Evolutionary conservation across 2,888 invertebrate genomes (phyloP), one percentile per base, ranked within the genome.

Genomic region (Anticlea derivata): DNA sequence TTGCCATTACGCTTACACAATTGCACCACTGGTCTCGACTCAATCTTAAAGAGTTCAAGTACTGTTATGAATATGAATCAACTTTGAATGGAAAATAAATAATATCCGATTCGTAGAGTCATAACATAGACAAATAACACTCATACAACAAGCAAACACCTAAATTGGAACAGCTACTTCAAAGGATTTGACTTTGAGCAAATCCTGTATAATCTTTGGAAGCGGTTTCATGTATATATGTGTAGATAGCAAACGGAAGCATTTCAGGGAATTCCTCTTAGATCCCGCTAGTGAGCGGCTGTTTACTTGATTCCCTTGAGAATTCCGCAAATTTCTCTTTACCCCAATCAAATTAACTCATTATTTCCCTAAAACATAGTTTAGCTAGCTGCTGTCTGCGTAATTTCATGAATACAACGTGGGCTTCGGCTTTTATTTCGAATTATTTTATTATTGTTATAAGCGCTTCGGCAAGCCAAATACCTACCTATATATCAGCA

Each of bases 261-360:
- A 48, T 55, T 58, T 54, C 29, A 46, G 55, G 66, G 72, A 72
- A 74, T 78, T 70, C 56, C 59, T 68, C 70, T 74, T 68, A 66
- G 72, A 67, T 68, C 60, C 63, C 58, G 65, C 61, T 63, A 73
- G 65, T 69, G 66, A 65, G 69, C 73, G 67, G 69, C 66, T 65
- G 57, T 65, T 68, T 68, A 69, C 69, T 71, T 68, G 70, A 73
- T 73, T 73, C 77, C 72, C 73, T 72, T 63, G 61, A 63, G 66
- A 67, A 78, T 78, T 71, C 70, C 70, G 41, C 22, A 54, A 65
- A 75, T 78, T 72, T 74, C 70, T 38, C 55, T 57, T 61, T 61
- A 71, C 70, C 78, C 63, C 68, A 74, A 70, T 70, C 66, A 75
- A 78, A 78, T 80, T 74, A 79, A 79, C 77, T 75, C 70, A 78